Conservation (phyloP, 2,888 invertebrate genomes). For the Synanthedon formicaeformis region DNA sequence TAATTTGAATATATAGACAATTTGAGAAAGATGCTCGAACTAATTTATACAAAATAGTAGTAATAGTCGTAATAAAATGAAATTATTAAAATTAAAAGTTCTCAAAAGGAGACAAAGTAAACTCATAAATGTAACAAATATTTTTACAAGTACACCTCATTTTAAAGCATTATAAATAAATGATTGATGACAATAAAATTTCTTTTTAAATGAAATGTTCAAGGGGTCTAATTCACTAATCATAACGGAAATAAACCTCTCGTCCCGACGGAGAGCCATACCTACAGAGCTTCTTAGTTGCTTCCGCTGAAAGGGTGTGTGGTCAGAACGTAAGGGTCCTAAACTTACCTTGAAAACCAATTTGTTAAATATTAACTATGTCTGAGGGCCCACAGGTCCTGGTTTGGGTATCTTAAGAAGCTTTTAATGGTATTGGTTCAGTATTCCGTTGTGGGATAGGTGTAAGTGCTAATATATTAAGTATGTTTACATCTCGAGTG, state of each 20-base stretch:
- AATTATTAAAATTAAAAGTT: too few relatives aligned
- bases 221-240: background rate
- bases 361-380: slow-evolving; percentile 61
- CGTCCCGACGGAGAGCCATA: slow-evolving; percentile 37
- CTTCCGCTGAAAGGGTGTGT: slow-evolving; percentile 27
- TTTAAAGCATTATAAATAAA: too few relatives aligned
- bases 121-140: too few relatives aligned
- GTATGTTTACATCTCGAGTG: background rate
- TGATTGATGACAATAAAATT: too few relatives aligned
- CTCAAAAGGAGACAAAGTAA: too few relatives aligned
- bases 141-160: too few relatives aligned
- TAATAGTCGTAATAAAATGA: too few relatives aligned
- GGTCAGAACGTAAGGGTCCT: background rate
- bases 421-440: background rate
- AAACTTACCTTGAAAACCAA: slow-evolving; percentile 46
- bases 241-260: background rate
- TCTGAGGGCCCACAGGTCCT: slow-evolving; percentile 17
- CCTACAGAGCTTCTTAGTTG: slow-evolving; percentile 47
- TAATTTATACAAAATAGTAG: too few relatives aligned
- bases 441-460: background rate
- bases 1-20: too few relatives aligned
- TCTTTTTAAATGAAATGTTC: background rate
- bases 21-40: too few relatives aligned
- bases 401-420: background rate
- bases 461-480: background rate